phyloP scores from a whole-genome alignment of 1,140 invertebrate genomes.

The Musca domestica region DNA sequence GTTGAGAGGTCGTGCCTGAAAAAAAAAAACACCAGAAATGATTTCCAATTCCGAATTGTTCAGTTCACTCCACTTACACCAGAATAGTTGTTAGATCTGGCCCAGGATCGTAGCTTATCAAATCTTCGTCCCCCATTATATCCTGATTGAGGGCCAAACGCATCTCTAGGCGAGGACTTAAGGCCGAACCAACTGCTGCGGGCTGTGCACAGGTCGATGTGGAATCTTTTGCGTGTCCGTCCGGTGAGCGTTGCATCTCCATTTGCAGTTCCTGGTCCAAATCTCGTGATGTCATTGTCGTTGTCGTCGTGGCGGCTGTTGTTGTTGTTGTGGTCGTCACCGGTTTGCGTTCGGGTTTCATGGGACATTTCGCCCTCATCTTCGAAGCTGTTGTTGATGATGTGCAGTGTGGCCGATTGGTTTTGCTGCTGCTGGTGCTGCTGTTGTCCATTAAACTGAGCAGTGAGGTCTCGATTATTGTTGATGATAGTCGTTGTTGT shows the following conservation, averaged over 20 bases:
- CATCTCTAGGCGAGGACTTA: conserved; percentile 64
- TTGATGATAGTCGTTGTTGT: conserved; percentile 40
- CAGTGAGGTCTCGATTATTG: conserved; percentile 53
- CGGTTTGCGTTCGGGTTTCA: conserved; percentile 54
- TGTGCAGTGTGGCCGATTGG: conserved; percentile 34
- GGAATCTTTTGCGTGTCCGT: conserved; percentile 51
- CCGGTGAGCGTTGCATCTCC: conserved; percentile 27
- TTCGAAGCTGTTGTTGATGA: conserved; percentile 53
- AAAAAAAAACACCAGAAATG: no score
- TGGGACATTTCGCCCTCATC: conserved; percentile 52
- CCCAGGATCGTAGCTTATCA: conserved; percentile 54
- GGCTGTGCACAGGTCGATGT: conserved; percentile 57
- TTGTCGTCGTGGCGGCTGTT: conserved; percentile 42
- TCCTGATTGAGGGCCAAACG: conserved; percentile 59
- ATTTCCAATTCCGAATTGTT: neutral
- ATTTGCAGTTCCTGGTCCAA: neutral
- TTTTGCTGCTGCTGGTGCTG: neutral
- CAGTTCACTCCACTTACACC: no score
- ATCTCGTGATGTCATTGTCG: conserved; percentile 39
- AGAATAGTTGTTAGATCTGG: conserved; percentile 55
- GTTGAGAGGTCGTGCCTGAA: conserved; percentile 55
- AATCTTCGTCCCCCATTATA: conserved; percentile 54
- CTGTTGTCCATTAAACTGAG: conserved; percentile 37
- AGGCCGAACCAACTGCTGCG: conserved; percentile 45
- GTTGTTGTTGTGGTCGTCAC: conserved; percentile 54